Percentiles rank a stretch among this genome's conserved stretches.
Conservation (phyloP, 2,888 invertebrate genomes). For the Trissonchulus sp. region DNA sequence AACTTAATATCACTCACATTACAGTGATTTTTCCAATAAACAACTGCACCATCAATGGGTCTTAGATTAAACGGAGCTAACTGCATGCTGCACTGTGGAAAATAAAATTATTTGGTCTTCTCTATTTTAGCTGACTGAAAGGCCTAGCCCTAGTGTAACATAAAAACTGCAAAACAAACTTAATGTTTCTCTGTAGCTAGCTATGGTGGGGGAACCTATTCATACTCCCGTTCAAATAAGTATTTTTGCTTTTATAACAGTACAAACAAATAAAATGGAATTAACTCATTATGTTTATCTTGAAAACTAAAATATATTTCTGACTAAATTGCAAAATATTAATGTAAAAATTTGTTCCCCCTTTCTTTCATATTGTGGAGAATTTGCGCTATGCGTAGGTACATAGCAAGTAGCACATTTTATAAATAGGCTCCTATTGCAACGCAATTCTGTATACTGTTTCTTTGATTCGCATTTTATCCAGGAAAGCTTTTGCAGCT, state of each 20-base stretch:
- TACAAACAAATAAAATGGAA: not conserved
- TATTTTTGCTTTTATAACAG: not conserved
- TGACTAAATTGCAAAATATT: not conserved
- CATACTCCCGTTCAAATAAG: not conserved
- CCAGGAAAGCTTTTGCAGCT: not conserved
- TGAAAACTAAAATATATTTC: not conserved
- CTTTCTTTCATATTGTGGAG: not conserved
- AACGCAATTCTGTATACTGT: not conserved
- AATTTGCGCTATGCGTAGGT: not conserved
- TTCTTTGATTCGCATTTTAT: not conserved
- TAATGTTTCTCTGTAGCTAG: not conserved
- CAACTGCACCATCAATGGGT: not conserved
- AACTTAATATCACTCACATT: conserved; percentile 4
- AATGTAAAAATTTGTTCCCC: not conserved
- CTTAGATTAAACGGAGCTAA: not conserved
- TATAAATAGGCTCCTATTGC: not conserved
- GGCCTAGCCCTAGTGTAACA: not conserved
- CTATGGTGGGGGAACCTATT: not conserved
- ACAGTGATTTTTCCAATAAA: not conserved
- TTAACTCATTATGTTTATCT: not conserved
- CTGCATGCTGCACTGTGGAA: not conserved
- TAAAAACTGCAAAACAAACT: not conserved
- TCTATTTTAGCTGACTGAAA: not conserved
- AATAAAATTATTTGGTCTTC: not conserved
- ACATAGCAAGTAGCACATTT: not conserved